Base-by-base conservation (phyloP, 2,888 invertebrate genomes). In the Trissoscelio sp. region DNA sequence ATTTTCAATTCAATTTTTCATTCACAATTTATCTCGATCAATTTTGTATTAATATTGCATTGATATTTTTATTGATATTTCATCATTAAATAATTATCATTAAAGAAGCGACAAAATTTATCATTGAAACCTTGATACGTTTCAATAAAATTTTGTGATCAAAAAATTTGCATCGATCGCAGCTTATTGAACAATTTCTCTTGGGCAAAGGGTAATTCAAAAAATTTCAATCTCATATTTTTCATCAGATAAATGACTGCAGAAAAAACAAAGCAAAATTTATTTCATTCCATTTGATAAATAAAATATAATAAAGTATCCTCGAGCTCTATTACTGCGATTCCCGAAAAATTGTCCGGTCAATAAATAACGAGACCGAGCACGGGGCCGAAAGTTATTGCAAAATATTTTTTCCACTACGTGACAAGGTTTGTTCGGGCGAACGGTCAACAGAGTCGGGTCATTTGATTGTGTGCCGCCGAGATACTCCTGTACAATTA, bases 401-500 rank as follows among this genome's bases (percentile, higher is more conserved):
- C 51, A 39, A 73, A 62, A 53, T 34, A 51, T 62, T 73, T 73
- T 62, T 44, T 53, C 28, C 53, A 14, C 60, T 73, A 73, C 72
- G 73, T 73, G 62, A 73, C 73, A 31, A 34, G 48, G 62, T 62
- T 62, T 62, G 34, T 24, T 73, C 24, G 31, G 14, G 18, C 20
- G 57, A 58, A 14, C 18, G 44, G 3, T 28, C n/a, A n/a, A n/a
- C n/a, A 66, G 57, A 2, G 22, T 22, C 16, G 37, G 57, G 58
- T 75, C 51, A 58, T 67, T 64, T 66, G 67, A 75, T 74, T 75
- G 67, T 69, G 20, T 34, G 39, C 53, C 3, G n/a, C 20, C 14
- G 34, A 77, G 60, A 53, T 67, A 60, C 67, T 60, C 5, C 18
- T 67, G 42, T 64, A 77, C 67, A 67, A 77, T 69, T 77, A 77